phyloP scores from a whole-genome alignment of 2,797 vertebrate species.

The Rachycentron canadum region DNA sequence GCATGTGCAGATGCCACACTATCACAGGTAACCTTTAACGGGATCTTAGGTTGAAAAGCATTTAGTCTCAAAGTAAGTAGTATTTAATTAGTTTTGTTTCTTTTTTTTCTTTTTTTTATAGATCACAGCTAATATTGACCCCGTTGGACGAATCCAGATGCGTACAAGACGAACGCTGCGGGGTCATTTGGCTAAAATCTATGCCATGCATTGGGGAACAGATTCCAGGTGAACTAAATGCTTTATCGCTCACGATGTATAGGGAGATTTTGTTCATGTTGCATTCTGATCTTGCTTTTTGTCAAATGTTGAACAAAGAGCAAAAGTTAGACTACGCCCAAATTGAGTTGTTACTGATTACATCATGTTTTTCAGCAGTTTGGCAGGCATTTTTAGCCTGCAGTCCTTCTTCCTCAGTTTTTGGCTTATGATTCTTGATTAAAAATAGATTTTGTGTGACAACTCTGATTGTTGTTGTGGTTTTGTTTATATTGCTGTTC shows the following conservation, averaged over 20 bases:
- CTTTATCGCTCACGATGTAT: neutral
- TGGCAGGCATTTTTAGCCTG: neutral
- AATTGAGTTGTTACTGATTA: neutral
- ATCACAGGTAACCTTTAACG: constrained; percentile 90
- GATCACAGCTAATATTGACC: constrained; percentile 99
- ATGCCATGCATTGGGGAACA: constrained; percentile 99
- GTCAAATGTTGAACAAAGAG: constrained; percentile 9
- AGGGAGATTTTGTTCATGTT: neutral
- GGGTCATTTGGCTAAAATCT: constrained; percentile 99
- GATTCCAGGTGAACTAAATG: constrained; percentile 92
- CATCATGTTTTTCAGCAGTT: constrained; percentile 5
- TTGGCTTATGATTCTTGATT: constrained; percentile 15
- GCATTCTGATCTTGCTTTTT: neutral
- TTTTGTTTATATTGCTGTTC: constrained; percentile 7
- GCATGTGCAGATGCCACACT: constrained; percentile 98
- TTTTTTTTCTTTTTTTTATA: constrained; percentile 63
- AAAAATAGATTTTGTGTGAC: constrained; percentile 30
- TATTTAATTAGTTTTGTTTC: neutral
- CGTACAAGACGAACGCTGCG: constrained; percentile 98
- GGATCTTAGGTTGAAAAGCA: neutral
- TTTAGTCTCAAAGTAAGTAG: constrained; percentile 26
- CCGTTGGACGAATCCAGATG: constrained; percentile 99
- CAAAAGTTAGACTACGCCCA: neutral
- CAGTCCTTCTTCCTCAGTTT: neutral
- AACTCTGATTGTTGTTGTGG: neutral